Evolutionary conservation across 2,113 vertebrate species (phyloP), one percentile per base, ranked within the genome.

Genomic region (Cyprichromis sp.): DNA sequence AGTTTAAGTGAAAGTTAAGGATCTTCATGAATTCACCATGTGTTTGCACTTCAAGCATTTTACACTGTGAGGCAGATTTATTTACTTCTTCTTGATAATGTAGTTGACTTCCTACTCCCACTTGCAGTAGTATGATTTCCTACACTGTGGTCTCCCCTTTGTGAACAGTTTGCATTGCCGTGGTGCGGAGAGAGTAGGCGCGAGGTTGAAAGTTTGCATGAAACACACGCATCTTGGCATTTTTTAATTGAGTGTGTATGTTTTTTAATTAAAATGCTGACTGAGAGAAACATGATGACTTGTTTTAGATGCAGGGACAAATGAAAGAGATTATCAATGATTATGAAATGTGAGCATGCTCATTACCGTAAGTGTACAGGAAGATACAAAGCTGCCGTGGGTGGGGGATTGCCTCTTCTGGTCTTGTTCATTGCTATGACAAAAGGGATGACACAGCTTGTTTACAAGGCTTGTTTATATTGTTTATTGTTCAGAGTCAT

Each of bases 321-420:
- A 26, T 14, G 12, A n/a, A 86, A 79, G 68, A 55, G 47, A 82
- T 52, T 89, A 78, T 93, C 42, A 71, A 3, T 81, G 86, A 84
- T 47, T 59, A 80, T 94, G 94, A 96, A 96, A 96, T 92, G 86
- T 36, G 38, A 92, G 93, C 80, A 71, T 95, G 95, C 86, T 93
- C 12, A 86, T 98, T 97, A 97, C 97, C 81, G 95, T 97, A 97
- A 97, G 84, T 84, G 92, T 89, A 96, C 96, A 97, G 97, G 96
- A 97, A 97, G 96, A 96, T 88, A 94, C 34, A 92, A 55, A 59
- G 83, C 79, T 59, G 91, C 57, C 90, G 96, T 97, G 96, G 97
- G 97, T 95, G 96, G 96, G 96, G 95, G 96, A 97, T 96, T 42
- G 83, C 94, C 96, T 95, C 93, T 89, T 85, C 88, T 92, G 91